Conservation (phyloP, 2,888 invertebrate genomes). For the Stenurella melanura region DNA sequence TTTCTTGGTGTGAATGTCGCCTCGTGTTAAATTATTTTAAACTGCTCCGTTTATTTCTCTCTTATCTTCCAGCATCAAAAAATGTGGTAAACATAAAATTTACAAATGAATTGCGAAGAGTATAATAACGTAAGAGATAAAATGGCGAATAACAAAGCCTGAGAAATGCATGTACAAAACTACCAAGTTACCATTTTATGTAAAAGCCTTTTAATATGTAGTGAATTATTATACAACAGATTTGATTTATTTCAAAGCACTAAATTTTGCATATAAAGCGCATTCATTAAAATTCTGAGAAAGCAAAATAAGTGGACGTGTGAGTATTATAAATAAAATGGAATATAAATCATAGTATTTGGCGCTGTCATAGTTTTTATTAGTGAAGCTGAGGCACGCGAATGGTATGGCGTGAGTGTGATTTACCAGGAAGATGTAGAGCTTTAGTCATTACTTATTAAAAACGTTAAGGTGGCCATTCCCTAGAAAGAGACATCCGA, state of each 20-base stretch:
- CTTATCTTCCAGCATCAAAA: background rate
- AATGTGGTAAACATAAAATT: background rate
- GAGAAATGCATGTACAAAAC: conserved; percentile 11
- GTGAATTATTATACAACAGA: conserved; percentile 28
- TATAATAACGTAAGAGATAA: background rate
- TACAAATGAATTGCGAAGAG: too few relatives aligned
- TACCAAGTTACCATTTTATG: conserved; percentile 23
- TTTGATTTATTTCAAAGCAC: conserved; percentile 36
- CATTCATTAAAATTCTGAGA: conserved; percentile 35
- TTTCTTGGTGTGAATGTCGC: too few relatives aligned
- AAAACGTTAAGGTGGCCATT: too few relatives aligned
- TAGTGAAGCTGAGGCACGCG: conserved; percentile 30
- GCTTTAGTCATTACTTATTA: background rate
- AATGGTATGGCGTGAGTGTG: conserved; percentile 18
- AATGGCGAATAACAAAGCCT: background rate
- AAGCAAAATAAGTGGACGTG: conserved; percentile 36
- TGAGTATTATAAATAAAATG: conserved; percentile 35
- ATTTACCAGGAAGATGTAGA: background rate
- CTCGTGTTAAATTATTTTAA: too few relatives aligned
- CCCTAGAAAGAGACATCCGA: too few relatives aligned
- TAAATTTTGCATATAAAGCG: conserved; percentile 37
- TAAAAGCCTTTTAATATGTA: conserved; percentile 25
- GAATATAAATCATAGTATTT: conserved; percentile 37
- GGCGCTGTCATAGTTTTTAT: conserved; percentile 34
- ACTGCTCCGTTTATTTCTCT: background rate